These are phyloP conservation scores for Cephalopholis sonnerati DNA, from an alignment of 2,113 vertebrate species.

Conservation along the genomic window DNA sequence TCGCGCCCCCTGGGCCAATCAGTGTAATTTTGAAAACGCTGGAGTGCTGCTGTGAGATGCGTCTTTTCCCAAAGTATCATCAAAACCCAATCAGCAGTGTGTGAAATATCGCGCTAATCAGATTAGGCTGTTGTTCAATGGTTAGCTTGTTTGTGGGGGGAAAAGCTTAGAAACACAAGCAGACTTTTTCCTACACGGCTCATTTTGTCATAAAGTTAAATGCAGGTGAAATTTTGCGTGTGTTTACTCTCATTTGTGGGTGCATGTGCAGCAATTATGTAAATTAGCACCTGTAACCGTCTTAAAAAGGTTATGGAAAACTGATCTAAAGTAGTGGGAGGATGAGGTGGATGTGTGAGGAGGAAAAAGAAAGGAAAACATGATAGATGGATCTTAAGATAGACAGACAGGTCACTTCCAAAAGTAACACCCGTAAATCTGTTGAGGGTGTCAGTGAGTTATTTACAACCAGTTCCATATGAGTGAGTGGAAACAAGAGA, in stretches of 20 bases:
- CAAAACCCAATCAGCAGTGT: slow-evolving; percentile 56
- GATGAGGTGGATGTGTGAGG: not conserved
- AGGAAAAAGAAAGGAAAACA: not conserved
- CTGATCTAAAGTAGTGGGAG: not conserved
- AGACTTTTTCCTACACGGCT: not conserved
- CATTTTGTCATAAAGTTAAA: slow-evolving; percentile 17
- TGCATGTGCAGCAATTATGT: slow-evolving; percentile 38
- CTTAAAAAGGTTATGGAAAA: slow-evolving; percentile 11
- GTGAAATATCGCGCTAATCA: slow-evolving; percentile 64
- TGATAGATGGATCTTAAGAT: not conserved
- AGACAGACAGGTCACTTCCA: slow-evolving; percentile 14
- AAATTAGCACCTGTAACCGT: slow-evolving; percentile 44
- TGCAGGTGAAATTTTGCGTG: not conserved
- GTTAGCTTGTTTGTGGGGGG: slow-evolving; percentile 28
- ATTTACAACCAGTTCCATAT: slow-evolving; percentile 46
- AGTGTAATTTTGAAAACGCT: slow-evolving; percentile 53
- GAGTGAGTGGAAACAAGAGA: slow-evolving; percentile 1
- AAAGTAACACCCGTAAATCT: slow-evolving; percentile 43
- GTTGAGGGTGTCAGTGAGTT: slow-evolving; percentile 26
- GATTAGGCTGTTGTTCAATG: slow-evolving; percentile 53
- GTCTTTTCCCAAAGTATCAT: slow-evolving; percentile 51
- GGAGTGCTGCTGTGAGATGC: slow-evolving; percentile 45
- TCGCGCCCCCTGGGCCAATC: slow-evolving; percentile 53
- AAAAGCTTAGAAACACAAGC: not conserved
- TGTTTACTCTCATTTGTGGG: slow-evolving; percentile 25